Evolutionary conservation across 2,113 vertebrate species (phyloP).

Genomic region (Neotoma lepida): DNA sequence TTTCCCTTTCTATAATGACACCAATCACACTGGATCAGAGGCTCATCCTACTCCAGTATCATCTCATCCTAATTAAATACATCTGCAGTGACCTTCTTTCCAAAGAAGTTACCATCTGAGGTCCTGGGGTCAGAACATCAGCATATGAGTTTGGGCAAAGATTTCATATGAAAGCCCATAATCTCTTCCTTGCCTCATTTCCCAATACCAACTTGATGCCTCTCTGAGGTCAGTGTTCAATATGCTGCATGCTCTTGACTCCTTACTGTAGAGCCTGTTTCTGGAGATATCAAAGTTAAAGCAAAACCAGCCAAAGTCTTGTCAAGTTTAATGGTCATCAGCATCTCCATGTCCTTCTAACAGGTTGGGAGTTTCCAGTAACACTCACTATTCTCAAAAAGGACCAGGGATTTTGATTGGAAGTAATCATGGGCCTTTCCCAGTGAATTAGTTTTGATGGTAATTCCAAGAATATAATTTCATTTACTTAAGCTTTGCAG

Average conservation of each 20-base stretch:
- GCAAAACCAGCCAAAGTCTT: not conserved
- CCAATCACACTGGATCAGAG: not conserved
- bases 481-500: not conserved
- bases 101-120: not conserved
- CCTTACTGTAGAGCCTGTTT: not conserved
- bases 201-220: not conserved
- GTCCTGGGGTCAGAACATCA: not conserved
- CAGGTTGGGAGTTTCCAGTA: not conserved
- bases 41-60: not conserved
- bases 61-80: not conserved
- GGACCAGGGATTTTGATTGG: not conserved
- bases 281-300: not conserved
- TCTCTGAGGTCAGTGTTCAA: not conserved
- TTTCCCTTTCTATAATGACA: not conserved
- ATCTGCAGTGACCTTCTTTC: not conserved
- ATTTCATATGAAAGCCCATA: not conserved
- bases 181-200: not conserved
- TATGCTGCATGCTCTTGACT: not conserved
- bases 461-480: not conserved
- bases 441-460: constrained; percentile 7
- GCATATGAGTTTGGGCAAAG: not conserved
- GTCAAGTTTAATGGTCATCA: not conserved
- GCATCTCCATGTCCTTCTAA: not conserved
- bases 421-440: not conserved
- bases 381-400: not conserved